Base-by-base conservation (phyloP, 1,140 invertebrate genomes). In the Drosophila erecta region DNA sequence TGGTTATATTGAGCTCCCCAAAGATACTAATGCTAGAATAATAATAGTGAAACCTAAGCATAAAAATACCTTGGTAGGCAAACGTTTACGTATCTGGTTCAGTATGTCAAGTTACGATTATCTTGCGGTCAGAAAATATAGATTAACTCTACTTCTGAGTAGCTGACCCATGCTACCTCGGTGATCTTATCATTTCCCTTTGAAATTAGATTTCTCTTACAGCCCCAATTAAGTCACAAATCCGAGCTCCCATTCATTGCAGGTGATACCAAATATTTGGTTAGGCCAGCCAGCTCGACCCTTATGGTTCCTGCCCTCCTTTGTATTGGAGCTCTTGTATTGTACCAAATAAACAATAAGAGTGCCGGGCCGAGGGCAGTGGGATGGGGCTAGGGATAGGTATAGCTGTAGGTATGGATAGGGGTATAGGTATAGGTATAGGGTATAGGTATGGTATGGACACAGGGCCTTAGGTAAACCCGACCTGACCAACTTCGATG, bases 301-400 rank as follows among this genome's bases (percentile, higher is more conserved):
- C 58, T 70, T 55, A 85, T 85, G 87, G 83, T 85, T 81, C 58
- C 64, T 75, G 74, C 47, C 75, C 70, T 81, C 67, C 53, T 78
- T 85, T 87, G 83, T 85, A 50, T 56, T 30, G 58, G 57, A 56
- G 51, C 67, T 71, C 62, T 80, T 54, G 73, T 67, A 62, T 81
- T 85, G 74, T 64, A 64, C 72, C 54, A 51, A 58, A 71, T 75
- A 85, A 81, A 85, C 78, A 85, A 85, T 70, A 47, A 55, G 35
- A 81, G 57, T 69, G 58, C 58, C 15, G 11, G 22, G 51, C 51
- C 43, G 62, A 38, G 40, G 59, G 41, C 58, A 56, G 43, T 60
- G 55, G 58, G 51, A 40, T 40, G 51, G 35, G 58, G 51, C n/a
- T 57, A 15, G 33, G 58, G 51, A 27, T 57, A 20, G 50, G 49